Evolutionary conservation across 2,113 vertebrate species (phyloP), one percentile per base, ranked within the genome.

Genomic region (Cyprichromis sp.): DNA sequence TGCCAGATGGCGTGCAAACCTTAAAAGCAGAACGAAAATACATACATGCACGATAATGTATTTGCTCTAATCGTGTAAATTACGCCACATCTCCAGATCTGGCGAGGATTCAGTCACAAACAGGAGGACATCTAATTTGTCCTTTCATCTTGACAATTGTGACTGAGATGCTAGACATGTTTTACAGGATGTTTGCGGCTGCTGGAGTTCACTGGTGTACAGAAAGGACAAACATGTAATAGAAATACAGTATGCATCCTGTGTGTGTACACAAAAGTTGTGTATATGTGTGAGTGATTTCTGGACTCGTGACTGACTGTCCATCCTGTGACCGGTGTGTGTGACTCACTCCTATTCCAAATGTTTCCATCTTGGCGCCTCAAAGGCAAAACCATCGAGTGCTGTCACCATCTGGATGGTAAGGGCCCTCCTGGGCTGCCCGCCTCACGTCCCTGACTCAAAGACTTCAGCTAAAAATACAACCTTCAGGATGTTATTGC

Each of bases 401-500:
- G 84, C 87, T 78, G 89, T 91, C 90, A 91, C 81, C 83, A 90
- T 92, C 50, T 52, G 87, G 85, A 87, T 86, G 86, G 78, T 83
- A 66, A 87, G 82, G 83, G 87, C 71, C 86, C 86, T 88, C 73
- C 84, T 82, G 86, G 78, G 87, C 89, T 91, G 84, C 59, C 86
- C 40, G 53, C 90, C 86, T 81, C 83, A 31, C 68, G 54, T 87
- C 87, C 90, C 84, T 79, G 86, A 88, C 87, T 93, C 89, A 90
- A 89, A 92, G 68, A 29, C 86, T 87, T 78, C 14, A 57, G 91
- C 92, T 95, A 94, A 94, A 95, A 95, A 95, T 91, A 95, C 89
- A 90, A 81, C 68, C 42, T 92, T 34, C 95, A 94, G 95, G 92
- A 96, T 95, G 93, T 94, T 95, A 90, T 95, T 95, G 53, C 80